Evolutionary conservation across 2,797 vertebrate species (phyloP).

Genomic region (Scomberomorus guttatus): DNA sequence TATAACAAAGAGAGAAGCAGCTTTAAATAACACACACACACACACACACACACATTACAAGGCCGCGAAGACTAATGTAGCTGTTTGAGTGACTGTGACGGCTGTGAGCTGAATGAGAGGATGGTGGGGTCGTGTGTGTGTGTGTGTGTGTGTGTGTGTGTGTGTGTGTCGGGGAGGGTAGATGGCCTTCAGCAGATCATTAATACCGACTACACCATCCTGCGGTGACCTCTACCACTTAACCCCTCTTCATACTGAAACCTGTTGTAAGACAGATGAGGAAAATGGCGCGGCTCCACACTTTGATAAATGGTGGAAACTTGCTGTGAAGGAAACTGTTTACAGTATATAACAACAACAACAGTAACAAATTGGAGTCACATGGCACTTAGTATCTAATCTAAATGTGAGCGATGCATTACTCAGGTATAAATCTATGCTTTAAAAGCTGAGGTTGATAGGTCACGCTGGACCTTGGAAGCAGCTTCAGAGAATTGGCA

Average conservation of each 20-base stretch:
- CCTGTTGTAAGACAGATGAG: constrained; percentile 23
- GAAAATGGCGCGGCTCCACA: not conserved
- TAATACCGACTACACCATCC: constrained; percentile 47
- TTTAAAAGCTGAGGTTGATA: not conserved
- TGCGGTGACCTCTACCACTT: constrained; percentile 48
- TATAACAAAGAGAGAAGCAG: not conserved
- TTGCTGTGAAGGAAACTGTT: not conserved
- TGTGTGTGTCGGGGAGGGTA: constrained; percentile 11
- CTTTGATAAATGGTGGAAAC: constrained; percentile 25
- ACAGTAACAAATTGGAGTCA: not conserved
- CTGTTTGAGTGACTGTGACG: constrained; percentile 19
- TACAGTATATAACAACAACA: not conserved
- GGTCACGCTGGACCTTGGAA: not conserved
- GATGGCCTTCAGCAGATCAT: constrained; percentile 61
- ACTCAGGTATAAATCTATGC: not conserved
- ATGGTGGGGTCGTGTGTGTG: not conserved
- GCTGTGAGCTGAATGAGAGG: constrained; percentile 4
- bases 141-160: constrained; percentile 5
- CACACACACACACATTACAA: not conserved
- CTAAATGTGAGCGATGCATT: not conserved
- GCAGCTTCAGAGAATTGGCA: not conserved
- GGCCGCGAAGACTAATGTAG: constrained; percentile 1
- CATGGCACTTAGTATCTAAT: not conserved
- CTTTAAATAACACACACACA: constrained; percentile 18
- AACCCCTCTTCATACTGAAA: constrained; percentile 31